phyloP scores from a whole-genome alignment of 2,888 invertebrate genomes.

The Perithous albicinctus region DNA sequence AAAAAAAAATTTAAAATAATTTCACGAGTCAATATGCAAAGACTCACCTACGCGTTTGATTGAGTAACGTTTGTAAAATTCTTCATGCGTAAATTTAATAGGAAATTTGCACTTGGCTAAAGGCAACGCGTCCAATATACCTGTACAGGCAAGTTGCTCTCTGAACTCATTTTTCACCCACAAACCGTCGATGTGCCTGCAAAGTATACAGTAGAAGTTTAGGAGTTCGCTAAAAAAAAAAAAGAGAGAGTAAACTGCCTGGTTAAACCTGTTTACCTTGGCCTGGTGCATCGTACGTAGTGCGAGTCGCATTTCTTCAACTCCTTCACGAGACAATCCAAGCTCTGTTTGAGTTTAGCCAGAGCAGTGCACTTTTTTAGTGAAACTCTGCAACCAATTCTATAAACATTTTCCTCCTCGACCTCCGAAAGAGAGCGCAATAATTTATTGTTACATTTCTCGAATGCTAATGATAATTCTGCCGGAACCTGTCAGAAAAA shows the following conservation, averaged over 20 bases:
- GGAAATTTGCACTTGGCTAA: constrained; percentile 75
- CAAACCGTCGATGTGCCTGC: constrained; percentile 63
- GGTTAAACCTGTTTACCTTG: constrained; percentile 71
- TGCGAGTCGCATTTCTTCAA: constrained; percentile 82
- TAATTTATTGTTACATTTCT: constrained; percentile 76
- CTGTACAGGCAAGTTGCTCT: constrained; percentile 73
- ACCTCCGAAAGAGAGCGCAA: constrained; percentile 70
- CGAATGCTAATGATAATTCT: constrained; percentile 73
- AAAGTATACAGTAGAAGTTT: constrained; percentile 14
- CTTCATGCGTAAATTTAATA: constrained; percentile 71
- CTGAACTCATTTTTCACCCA: constrained; percentile 73
- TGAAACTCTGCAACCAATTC: constrained; percentile 65
- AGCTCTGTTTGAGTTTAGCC: constrained; percentile 80
- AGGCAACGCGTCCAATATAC: constrained; percentile 74
- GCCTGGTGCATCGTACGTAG: constrained; percentile 84
- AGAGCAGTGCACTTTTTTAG: constrained; percentile 77
- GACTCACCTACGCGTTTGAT: constrained; percentile 61
- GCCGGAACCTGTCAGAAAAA: constrained; percentile 72
- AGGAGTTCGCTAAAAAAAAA: neutral
- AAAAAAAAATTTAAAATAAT: neutral
- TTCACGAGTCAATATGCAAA: constrained; percentile 23
- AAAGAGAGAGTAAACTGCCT: neutral
- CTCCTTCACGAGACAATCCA: constrained; percentile 81
- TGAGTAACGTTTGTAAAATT: constrained; percentile 74
- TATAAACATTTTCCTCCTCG: constrained; percentile 58